phyloP scores from a whole-genome alignment of 2,797 vertebrate genomes.

The Sebastes nivosus region DNA sequence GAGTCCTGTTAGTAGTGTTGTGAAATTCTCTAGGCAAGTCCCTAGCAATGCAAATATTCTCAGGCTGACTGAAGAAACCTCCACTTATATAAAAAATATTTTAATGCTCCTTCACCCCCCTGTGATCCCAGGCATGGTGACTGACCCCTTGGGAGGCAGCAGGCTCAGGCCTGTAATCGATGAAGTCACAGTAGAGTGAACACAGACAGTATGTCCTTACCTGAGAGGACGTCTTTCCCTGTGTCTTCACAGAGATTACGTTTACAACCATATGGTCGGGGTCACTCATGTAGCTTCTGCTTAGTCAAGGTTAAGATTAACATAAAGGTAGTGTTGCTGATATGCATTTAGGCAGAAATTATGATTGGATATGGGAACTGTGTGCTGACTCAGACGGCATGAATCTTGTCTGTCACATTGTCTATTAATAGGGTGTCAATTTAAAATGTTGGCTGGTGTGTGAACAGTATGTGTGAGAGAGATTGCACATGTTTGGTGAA shows the following conservation, averaged over 20 bases:
- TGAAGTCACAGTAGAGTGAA: constrained; percentile 48
- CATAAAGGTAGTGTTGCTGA: neutral
- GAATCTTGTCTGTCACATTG: neutral
- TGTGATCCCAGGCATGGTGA: constrained; percentile 16
- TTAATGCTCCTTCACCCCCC: neutral
- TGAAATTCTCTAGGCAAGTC: neutral
- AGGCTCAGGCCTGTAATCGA: constrained; percentile 47
- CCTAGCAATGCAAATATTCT: neutral
- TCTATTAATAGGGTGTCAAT: neutral
- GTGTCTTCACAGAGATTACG: neutral
- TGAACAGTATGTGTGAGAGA: neutral
- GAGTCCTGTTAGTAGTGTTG: neutral
- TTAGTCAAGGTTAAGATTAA: constrained; percentile 6
- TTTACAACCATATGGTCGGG: neutral
- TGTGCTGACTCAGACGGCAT: neutral
- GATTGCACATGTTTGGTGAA: neutral
- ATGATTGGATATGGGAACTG: neutral
- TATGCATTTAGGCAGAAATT: neutral
- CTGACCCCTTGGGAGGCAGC: constrained; percentile 18
- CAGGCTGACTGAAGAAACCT: neutral
- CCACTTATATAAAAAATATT: neutral
- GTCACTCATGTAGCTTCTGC: neutral
- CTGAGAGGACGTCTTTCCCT: neutral
- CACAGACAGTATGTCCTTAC: constrained; percentile 26
- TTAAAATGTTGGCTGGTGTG: neutral